phyloP scores from a whole-genome alignment of 2,797 vertebrate genomes.

The Sylvia borin region DNA sequence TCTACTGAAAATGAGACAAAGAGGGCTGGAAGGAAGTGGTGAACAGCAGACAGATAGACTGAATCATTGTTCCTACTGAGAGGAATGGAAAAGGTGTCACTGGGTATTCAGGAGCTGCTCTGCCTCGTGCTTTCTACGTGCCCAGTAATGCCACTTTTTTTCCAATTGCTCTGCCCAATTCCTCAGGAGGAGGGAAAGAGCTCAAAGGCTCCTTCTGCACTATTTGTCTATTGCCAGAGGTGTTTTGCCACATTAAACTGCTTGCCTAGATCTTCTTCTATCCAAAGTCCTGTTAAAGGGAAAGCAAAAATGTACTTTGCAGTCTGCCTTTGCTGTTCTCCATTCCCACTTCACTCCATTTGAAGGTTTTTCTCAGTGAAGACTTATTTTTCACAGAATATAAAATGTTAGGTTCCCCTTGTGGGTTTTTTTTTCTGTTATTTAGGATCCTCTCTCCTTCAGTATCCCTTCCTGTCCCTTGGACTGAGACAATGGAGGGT shows the following conservation, averaged over 20 bases:
- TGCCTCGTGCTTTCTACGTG: not conserved
- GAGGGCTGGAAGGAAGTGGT: not conserved
- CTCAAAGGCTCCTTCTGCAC: not conserved
- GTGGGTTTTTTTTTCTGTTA: not conserved
- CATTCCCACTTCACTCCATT: not conserved
- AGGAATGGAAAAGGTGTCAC: not conserved
- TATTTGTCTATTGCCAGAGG: not conserved
- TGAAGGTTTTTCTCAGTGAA: not conserved
- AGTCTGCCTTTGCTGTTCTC: not conserved
- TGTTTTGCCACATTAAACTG: not conserved
- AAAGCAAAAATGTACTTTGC: not conserved
- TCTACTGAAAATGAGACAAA: not conserved
- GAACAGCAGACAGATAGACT: not conserved
- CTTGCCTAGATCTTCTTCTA: not conserved
- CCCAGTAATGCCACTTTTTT: not conserved
- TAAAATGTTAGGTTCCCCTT: not conserved
- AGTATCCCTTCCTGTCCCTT: not conserved
- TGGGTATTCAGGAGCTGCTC: not conserved
- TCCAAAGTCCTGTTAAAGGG: not conserved
- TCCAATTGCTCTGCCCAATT: not conserved
- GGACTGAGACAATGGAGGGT: not conserved
- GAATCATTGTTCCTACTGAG: not conserved
- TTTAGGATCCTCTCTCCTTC: not conserved
- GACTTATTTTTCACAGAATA: not conserved
- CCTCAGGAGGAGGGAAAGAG: not conserved